Conservation (phyloP, 1,140 invertebrate species). For the Anthonomus grandis region DNA sequence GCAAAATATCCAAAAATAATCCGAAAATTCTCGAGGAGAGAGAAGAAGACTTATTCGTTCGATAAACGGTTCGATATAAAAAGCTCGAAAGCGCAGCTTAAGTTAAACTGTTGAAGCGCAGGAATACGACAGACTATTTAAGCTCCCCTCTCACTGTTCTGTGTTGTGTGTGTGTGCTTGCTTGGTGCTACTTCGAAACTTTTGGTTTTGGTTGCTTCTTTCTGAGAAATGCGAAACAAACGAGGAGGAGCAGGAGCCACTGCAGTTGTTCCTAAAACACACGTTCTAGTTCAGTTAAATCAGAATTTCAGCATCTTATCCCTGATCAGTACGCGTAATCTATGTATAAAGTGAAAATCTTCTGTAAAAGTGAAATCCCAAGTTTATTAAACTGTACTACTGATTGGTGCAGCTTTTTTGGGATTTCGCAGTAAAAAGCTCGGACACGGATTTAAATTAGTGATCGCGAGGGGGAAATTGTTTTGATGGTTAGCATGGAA, state of each 20-base stretch:
- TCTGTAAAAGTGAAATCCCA: too few species aligned
- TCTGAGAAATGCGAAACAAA: slow-evolving; percentile 17
- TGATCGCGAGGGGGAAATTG: background rate
- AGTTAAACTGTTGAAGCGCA: slow-evolving; percentile 23
- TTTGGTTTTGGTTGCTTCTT: slow-evolving; percentile 20
- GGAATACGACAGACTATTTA: slow-evolving; percentile 22
- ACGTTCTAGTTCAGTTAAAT: too few species aligned
- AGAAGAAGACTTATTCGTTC: too few species aligned
- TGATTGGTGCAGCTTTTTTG: background rate
- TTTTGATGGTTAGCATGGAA: background rate
- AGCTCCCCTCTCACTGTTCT: slow-evolving; percentile 32
- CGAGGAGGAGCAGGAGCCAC: slow-evolving; percentile 14
- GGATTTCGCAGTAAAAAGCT: slow-evolving; percentile 11
- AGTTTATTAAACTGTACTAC: too few species aligned
- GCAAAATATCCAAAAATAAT: too few species aligned
- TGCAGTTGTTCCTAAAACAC: background rate
- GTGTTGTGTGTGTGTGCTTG: slow-evolving; percentile 5
- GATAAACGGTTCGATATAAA: slow-evolving; percentile 12
- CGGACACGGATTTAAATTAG: background rate
- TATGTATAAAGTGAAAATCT: too few species aligned
- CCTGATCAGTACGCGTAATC: too few species aligned
- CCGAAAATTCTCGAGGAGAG: too few species aligned
- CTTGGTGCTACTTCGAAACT: too few species aligned
- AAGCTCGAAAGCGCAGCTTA: too few species aligned
- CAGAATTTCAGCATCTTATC: too few species aligned